Conservation (phyloP, 2,797 vertebrate genomes). For the Poliocrania exsul region DNA sequence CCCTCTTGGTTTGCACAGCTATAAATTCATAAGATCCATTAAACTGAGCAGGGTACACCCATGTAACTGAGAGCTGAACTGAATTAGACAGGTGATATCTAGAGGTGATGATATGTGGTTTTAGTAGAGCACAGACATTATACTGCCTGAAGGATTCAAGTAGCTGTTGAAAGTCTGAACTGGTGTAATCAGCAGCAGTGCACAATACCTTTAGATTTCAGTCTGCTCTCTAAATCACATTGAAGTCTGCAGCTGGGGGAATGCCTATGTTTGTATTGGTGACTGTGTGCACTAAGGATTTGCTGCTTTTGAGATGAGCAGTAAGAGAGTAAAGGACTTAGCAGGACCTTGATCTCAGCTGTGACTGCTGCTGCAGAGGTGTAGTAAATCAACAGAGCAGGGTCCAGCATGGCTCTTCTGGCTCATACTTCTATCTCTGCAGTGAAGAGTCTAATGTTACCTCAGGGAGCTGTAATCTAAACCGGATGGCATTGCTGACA, state of each 20-base stretch:
- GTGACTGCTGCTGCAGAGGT: neutral
- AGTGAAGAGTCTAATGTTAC: slow-evolving; percentile 42
- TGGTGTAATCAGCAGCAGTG: neutral
- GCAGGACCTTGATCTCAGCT: neutral
- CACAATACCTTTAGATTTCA: neutral
- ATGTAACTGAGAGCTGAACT: neutral
- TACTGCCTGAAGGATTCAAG: neutral
- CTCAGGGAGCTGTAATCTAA: slow-evolving; percentile 13
- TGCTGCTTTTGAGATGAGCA: neutral
- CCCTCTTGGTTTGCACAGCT: neutral
- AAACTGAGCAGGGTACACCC: neutral
- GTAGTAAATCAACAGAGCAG: neutral
- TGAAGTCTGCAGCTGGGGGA: neutral
- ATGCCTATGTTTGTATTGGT: neutral
- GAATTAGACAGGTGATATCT: neutral
- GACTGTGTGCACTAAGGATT: neutral
- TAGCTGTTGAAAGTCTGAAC: neutral
- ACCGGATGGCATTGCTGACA: neutral
- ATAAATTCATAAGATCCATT: neutral
- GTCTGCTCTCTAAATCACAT: neutral
- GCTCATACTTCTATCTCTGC: slow-evolving; percentile 3
- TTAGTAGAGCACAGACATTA: neutral
- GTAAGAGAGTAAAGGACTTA: neutral
- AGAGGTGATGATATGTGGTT: neutral
- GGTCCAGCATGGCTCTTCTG: neutral